A percentile compares a stretch with the other conserved stretches of the same genome.
phyloP scores from a whole-genome alignment of 2,888 invertebrate genomes.

The Pimpla rufipes region DNA sequence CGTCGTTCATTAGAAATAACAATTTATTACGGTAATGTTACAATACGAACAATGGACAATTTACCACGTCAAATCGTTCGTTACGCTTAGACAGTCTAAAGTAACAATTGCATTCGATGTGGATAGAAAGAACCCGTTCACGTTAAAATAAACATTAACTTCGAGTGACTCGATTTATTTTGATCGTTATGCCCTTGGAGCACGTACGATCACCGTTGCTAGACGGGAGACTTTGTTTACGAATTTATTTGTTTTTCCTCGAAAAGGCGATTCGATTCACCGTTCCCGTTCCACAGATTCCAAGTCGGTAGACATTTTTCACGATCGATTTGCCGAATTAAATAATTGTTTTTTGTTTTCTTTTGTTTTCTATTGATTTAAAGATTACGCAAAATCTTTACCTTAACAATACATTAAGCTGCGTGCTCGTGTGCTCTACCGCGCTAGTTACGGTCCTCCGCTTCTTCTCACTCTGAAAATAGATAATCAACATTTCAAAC shows the following conservation, averaged over 20 bases:
- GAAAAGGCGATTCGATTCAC: conserved; percentile 14
- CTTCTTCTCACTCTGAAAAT: conserved; percentile 80
- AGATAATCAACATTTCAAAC: conserved; percentile 77
- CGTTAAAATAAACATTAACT: conserved; percentile 41
- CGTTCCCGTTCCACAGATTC: conserved; percentile 36
- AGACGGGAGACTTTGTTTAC: conserved; percentile 21
- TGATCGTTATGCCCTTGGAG: conserved; percentile 42
- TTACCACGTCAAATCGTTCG: conserved; percentile 70
- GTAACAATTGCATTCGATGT: conserved; percentile 76
- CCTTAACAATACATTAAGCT: conserved; percentile 83
- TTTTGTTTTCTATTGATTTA: conserved; percentile 65
- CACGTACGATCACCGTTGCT: conserved; percentile 39
- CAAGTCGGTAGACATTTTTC: conserved; percentile 55
- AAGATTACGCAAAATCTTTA: conserved; percentile 84
- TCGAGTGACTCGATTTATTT: conserved; percentile 27
- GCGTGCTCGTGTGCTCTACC: conserved; percentile 75
- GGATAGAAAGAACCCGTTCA: conserved; percentile 58
- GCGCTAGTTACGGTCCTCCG: conserved; percentile 71
- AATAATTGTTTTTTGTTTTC: conserved; percentile 10
- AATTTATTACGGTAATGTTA: conserved; percentile 78
- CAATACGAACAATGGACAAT: conserved; percentile 78
- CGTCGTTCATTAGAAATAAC: conserved; percentile 80
- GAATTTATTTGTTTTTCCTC: neutral
- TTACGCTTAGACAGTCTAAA: conserved; percentile 73
- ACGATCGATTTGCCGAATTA: conserved; percentile 50